Evolutionary conservation across 2,113 vertebrate genomes (phyloP).

Genomic region (Phodopus roborovskii): DNA sequence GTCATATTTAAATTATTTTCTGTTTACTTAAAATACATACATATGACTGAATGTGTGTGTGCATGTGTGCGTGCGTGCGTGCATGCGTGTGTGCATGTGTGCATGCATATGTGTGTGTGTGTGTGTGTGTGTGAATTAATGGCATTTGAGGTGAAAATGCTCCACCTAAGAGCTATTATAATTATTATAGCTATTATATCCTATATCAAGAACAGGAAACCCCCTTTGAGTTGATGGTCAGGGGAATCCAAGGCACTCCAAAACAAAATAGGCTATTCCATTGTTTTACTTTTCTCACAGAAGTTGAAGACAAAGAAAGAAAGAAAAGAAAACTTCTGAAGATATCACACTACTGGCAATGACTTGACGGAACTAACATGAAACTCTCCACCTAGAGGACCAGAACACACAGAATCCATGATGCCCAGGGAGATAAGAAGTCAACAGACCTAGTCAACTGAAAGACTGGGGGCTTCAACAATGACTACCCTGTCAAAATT

Average conservation of each 20-base stretch:
- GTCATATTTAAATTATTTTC: background rate
- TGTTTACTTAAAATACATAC: background rate
- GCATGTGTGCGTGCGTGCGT: too few species aligned
- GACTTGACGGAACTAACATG: background rate
- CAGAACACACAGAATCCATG: background rate
- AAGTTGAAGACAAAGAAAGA: background rate
- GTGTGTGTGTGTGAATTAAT: background rate
- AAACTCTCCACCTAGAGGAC: background rate
- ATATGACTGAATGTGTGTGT: background rate
- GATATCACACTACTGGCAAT: background rate
- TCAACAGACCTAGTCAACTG: too few species aligned
- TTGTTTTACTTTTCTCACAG: background rate
- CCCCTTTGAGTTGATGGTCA: background rate
- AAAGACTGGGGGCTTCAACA: background rate
- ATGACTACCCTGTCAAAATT: background rate
- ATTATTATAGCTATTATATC: background rate
- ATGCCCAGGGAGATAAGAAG: background rate
- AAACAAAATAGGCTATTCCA: background rate
- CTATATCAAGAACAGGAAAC: background rate
- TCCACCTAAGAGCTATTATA: background rate
- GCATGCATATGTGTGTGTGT: background rate
- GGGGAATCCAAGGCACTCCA: background rate
- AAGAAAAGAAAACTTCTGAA: background rate
- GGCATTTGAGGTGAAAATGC: background rate
- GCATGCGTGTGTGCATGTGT: background rate